Conservation (phyloP, 2,113 vertebrate species). For the Coryphaenoides rupestris region DNA sequence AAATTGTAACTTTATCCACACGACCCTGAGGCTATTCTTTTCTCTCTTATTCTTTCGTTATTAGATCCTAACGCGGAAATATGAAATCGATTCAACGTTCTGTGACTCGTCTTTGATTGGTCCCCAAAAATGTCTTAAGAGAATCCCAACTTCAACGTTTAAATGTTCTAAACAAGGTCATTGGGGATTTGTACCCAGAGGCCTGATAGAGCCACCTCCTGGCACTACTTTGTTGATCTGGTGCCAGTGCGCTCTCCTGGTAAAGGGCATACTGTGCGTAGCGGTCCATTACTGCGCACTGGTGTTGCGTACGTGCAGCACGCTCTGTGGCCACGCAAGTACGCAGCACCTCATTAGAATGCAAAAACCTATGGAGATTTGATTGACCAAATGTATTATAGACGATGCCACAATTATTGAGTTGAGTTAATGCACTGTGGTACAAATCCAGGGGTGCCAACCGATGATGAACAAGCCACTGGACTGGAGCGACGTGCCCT, state of each 20-base stretch:
- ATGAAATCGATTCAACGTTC: neutral
- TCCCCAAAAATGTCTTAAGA: neutral
- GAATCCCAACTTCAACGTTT: too few species aligned
- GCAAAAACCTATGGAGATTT: too few species aligned
- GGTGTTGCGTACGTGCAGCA: too few species aligned
- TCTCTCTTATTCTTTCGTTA: too few species aligned
- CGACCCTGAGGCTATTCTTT: too few species aligned
- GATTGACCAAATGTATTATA: too few species aligned
- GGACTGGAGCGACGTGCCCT: constrained; percentile 72
- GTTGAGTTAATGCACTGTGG: too few species aligned
- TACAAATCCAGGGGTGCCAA: constrained; percentile 66
- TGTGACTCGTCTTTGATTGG: neutral
- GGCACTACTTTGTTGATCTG: constrained; percentile 37
- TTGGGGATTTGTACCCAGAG: constrained; percentile 35
- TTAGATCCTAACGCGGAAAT: neutral
- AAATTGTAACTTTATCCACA: too few species aligned
- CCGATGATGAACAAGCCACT: constrained; percentile 79
- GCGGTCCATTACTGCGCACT: neutral
- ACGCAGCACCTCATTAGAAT: too few species aligned
- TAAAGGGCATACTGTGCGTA: constrained; percentile 17
- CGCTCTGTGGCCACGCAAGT: too few species aligned
- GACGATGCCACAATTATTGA: too few species aligned
- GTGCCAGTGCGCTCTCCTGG: constrained; percentile 45
- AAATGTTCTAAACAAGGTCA: constrained; percentile 62
- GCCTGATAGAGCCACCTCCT: constrained; percentile 52